These are phyloP conservation scores for Leptinotarsa rubiginosa DNA, from an alignment of 2,888 invertebrate species.

Conservation along the genomic window DNA sequence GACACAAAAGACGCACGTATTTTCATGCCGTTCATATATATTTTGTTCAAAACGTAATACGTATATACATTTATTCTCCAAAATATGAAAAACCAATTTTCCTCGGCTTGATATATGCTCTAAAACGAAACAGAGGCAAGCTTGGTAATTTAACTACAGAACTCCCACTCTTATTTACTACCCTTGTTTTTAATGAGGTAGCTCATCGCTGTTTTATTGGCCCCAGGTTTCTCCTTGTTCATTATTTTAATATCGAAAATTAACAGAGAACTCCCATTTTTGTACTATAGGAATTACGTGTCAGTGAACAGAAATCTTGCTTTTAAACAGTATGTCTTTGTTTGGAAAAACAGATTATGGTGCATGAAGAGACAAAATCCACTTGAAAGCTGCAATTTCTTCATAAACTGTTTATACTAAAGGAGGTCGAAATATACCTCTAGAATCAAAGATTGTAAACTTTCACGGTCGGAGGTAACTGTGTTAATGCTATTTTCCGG, in stretches of 20 bases:
- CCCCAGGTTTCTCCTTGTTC: constrained; percentile 37
- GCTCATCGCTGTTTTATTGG: constrained; percentile 38
- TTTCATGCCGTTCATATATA: constrained; percentile 28
- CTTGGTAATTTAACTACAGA: constrained; percentile 41
- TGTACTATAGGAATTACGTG: background rate
- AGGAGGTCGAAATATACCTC: no score
- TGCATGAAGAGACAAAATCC: no score
- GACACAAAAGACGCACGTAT: constrained; percentile 9
- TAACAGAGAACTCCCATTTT: constrained; percentile 22
- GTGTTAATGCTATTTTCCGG: no score
- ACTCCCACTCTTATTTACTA: constrained; percentile 37
- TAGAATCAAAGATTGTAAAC: no score
- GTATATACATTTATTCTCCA: constrained; percentile 29
- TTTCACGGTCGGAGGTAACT: no score
- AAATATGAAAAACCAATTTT: constrained; percentile 42
- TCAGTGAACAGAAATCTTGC: background rate
- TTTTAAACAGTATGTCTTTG: no score
- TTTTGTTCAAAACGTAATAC: constrained; percentile 33
- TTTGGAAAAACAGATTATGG: no score
- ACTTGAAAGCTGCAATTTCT: no score
- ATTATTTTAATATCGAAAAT: constrained; percentile 34
- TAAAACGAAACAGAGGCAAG: constrained; percentile 37
- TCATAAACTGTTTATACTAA: no score
- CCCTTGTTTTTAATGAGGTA: constrained; percentile 38
- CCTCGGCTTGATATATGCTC: constrained; percentile 38